Percentiles rank a stretch among this genome's conserved stretches.
Conservation (phyloP, 2,797 vertebrate species). For the Oreortyx pictus region DNA sequence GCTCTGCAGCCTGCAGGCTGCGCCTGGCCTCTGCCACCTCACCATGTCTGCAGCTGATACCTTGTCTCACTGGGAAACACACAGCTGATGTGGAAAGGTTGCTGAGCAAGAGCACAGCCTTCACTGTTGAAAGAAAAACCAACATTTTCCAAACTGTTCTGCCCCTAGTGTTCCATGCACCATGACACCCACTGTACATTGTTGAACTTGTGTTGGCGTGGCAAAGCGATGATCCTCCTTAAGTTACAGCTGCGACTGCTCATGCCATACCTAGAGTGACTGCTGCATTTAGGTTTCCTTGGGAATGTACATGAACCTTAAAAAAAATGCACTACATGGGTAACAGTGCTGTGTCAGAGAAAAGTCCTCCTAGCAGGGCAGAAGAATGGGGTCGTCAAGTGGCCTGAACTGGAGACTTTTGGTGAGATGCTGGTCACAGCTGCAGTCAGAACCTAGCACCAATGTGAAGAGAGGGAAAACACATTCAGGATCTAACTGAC, state of each 20-base stretch:
- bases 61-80: background rate
- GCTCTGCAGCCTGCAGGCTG: background rate
- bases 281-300: background rate
- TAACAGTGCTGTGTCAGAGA: background rate
- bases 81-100: background rate
- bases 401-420: background rate
- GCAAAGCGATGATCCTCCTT: background rate
- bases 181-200: background rate
- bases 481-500: background rate
- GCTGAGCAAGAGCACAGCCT: background rate
- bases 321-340: background rate
- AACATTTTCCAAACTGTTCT: background rate
- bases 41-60: rapidly evolving
- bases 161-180: background rate
- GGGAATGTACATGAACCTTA: background rate
- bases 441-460: rapidly evolving
- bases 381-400: rapidly evolving
- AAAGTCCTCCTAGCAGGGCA: background rate
- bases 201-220: background rate
- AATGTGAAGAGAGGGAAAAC: background rate
- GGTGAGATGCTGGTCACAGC: background rate
- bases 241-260: background rate
- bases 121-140: background rate
- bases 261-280: no score
- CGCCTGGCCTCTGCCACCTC: background rate